Percentiles rank a stretch among this genome's conserved stretches.
Evolutionary conservation across 2,113 vertebrate species (phyloP).

Genomic region (Polypterus bichir): DNA sequence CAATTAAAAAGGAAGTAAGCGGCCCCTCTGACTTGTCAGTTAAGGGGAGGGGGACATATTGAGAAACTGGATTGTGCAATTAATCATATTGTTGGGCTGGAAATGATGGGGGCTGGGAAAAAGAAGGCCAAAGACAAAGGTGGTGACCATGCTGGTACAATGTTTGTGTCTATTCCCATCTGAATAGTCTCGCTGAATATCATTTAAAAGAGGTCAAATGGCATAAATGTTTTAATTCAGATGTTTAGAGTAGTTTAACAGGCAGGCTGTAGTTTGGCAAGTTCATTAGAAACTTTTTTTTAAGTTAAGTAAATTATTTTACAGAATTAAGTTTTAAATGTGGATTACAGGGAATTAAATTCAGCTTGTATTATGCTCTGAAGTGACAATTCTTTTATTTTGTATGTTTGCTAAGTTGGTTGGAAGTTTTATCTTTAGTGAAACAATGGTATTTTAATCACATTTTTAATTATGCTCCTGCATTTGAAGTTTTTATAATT

Average conservation of each 20-base stretch:
- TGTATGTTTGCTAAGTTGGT: no score
- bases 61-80: conserved; percentile 10
- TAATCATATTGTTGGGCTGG: conserved; percentile 16
- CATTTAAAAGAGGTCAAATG: neutral
- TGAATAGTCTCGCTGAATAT: conserved; percentile 4
- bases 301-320: no score
- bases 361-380: no score
- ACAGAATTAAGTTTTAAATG: no score
- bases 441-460: no score
- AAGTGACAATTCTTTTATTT: no score
- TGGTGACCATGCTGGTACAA: neutral
- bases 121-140: neutral
- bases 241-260: neutral
- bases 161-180: neutral
- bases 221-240: neutral
- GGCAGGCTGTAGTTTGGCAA: neutral
- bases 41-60: neutral
- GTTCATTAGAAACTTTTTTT: neutral
- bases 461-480: no score
- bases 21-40: neutral
- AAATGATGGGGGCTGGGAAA: conserved; percentile 11
- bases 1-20: conserved; percentile 10
- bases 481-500: no score
- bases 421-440: no score
- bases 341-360: no score